Evolutionary conservation across 2,113 vertebrate genomes (phyloP), one percentile per base, ranked within the genome.

Genomic region (Cygnus atratus): DNA sequence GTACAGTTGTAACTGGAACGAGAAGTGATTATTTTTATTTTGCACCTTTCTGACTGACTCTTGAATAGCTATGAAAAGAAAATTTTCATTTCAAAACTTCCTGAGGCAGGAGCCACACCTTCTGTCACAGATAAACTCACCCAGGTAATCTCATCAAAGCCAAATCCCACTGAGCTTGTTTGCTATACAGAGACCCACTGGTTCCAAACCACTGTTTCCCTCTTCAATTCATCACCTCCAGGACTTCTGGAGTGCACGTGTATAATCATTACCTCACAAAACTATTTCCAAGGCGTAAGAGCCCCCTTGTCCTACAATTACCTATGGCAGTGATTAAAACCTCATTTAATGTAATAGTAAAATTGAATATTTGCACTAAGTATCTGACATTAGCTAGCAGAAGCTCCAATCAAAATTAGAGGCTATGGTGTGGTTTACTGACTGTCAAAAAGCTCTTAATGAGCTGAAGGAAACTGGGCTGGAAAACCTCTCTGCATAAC

Each of bases 131-230:
- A 75, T 67, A 33, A 87, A 59, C 35, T 81, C 84, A 88, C 89
- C n/a, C 88, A 88, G 62, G 44, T 81, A 93, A 90, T 92, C 48
- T 72, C 74, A 61, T 88, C 87, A 92, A 95, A 94, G 62, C n/a
- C 77, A 94, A 74, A 80, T 86, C 35, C 18, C 31, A 1, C 68
- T 83, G 52, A 76, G 46, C 46, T 91, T 67, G 48, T 82, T 93
- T 87, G 75, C 63, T 61, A 25, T 29, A 62, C 41, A 90, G 70
- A 87, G 21, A 28, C 28, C 18, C 26, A 35, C 72, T 41, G 43
- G 50, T 77, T 86, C 85, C 81, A 93, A 92, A 87, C 24, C 67
- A 82, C 35, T 26, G 28, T 70, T 76, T 84, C 54, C 70, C 75
- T 90, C 81, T 68, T 71, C 54, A 72, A 19, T 58, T 43, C 48